Percentiles rank a stretch among this genome's conserved stretches.
phyloP scores from a whole-genome alignment of 2,888 invertebrate genomes.

The Epinotia ramella region DNA sequence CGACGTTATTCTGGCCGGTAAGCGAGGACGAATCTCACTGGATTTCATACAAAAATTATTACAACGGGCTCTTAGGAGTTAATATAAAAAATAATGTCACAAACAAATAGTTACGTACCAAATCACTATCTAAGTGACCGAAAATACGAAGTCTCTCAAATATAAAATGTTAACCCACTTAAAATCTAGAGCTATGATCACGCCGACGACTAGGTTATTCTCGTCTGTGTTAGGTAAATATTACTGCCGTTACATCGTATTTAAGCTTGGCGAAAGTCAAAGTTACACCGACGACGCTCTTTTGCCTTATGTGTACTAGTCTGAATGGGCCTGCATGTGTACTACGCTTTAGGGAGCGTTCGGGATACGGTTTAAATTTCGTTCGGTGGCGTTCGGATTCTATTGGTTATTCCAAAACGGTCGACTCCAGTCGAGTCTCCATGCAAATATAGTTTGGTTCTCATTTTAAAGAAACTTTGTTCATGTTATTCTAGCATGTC shows the following conservation, averaged over 20 bases:
- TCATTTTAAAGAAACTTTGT: no score
- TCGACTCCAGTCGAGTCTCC: no score
- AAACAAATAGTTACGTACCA: no score
- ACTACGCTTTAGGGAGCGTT: background rate
- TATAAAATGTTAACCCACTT: background rate
- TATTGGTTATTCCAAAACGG: no score
- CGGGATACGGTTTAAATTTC: background rate
- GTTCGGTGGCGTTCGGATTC: no score
- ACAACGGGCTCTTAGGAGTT: no score
- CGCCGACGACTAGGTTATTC: background rate
- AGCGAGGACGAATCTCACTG: background rate
- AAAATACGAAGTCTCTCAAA: background rate
- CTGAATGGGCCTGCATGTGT: background rate
- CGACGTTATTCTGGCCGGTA: no score
- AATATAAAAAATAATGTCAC: no score
- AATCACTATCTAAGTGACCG: no score
- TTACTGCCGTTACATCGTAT: constrained; percentile 5
- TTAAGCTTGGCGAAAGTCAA: constrained; percentile 1
- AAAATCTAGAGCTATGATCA: background rate
- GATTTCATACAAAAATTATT: background rate
- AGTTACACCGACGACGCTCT: constrained; percentile 12
- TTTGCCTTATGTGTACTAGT: constrained; percentile 3
- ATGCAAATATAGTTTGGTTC: no score
- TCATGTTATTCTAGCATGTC: no score
- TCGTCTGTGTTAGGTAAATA: background rate